Conservation (phyloP, 2,113 vertebrate species). For the Esox niger region DNA sequence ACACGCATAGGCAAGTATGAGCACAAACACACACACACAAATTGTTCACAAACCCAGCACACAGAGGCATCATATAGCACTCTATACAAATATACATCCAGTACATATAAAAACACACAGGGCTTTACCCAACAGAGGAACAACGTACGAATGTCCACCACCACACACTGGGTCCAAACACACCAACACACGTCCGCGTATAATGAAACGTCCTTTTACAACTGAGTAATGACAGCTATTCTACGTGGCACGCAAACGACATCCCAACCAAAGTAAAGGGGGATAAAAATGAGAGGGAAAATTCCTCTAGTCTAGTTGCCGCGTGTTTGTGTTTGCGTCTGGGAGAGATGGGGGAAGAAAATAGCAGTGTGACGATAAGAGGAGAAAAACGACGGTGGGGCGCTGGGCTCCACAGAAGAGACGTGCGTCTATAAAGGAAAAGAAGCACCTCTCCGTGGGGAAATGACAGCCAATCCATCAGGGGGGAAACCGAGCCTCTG, state of each 20-base stretch:
- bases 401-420: slow-evolving; percentile 55
- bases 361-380: slow-evolving; percentile 52
- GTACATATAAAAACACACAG: not conserved
- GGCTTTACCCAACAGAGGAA: too few species aligned
- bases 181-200: not conserved
- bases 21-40: slow-evolving; percentile 32
- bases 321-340: slow-evolving; percentile 52
- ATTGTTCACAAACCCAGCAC: slow-evolving; percentile 3
- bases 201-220: slow-evolving; percentile 9
- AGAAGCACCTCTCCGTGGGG: slow-evolving; percentile 69
- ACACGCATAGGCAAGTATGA: slow-evolving; percentile 41
- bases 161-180: not conserved
- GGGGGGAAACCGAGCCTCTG: slow-evolving; percentile 80
- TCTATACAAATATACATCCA: not conserved
- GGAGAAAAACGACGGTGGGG: slow-evolving; percentile 55
- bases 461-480: slow-evolving; percentile 85
- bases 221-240: slow-evolving; percentile 11
- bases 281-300: slow-evolving; percentile 19
- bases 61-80: not conserved
- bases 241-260: slow-evolving; percentile 13
- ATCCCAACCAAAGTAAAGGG: slow-evolving; percentile 10
- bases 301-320: slow-evolving; percentile 26
- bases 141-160: too few species aligned
- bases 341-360: slow-evolving; percentile 10
- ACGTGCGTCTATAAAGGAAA: slow-evolving; percentile 73